These are phyloP conservation scores for Lamellibrachia luymesi DNA, from an alignment of 1,140 invertebrate genomes.

Conservation along the genomic window DNA sequence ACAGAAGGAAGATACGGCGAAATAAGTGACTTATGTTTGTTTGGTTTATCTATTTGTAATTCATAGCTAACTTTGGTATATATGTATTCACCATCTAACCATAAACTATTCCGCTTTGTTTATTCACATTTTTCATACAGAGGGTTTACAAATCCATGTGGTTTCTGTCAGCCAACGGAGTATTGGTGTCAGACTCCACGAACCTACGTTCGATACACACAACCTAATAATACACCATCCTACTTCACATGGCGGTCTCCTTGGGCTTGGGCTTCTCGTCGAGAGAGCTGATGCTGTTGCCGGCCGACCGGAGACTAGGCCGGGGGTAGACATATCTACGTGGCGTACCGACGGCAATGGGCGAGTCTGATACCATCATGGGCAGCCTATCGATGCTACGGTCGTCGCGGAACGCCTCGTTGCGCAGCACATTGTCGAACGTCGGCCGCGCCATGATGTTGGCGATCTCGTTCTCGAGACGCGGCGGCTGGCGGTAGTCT, in stretches of 20 bases:
- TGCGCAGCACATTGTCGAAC: conserved; percentile 8
- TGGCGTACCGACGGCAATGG: neutral
- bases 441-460: neutral
- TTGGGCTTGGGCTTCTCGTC: neutral
- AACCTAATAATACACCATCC: neutral
- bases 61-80: neutral
- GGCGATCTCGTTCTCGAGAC: conserved; percentile 19
- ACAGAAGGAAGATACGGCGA: neutral
- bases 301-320: neutral
- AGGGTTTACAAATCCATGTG: neutral
- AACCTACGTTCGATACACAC: neutral
- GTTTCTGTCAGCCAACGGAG: neutral
- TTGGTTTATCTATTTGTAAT: too few species aligned
- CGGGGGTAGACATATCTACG: neutral
- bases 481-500: neutral
- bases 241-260: neutral
- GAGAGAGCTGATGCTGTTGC: neutral
- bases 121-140: neutral
- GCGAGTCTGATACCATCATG: neutral
- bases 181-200: neutral
- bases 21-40: too few species aligned
- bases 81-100: neutral
- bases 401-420: conserved; percentile 7
- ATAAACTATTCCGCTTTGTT: neutral
- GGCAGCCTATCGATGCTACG: conserved; percentile 7